These are phyloP conservation scores for Drosophila miranda DNA, from an alignment of 1,140 invertebrate species.

Conservation along the genomic window DNA sequence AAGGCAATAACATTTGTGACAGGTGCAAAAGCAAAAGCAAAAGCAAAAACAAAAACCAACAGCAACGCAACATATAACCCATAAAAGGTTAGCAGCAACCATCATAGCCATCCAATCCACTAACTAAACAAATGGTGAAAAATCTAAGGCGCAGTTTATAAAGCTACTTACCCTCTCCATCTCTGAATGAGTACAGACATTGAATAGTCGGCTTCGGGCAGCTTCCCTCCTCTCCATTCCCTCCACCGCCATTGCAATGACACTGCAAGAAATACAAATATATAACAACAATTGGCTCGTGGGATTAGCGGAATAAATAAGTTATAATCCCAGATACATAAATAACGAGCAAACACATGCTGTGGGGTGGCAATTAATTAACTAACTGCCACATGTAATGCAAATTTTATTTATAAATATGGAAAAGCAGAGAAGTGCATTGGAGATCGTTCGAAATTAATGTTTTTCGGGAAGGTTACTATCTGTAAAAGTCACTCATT, in stretches of 20 bases:
- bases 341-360: slow-evolving; percentile 8
- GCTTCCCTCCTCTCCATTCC: slow-evolving; percentile 13
- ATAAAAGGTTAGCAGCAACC: slow-evolving; percentile 56
- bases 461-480: too few species aligned
- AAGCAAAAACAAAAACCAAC: slow-evolving; percentile 3
- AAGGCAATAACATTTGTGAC: slow-evolving; percentile 42
- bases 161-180: slow-evolving; percentile 8
- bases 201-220: not conserved
- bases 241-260: slow-evolving; percentile 34
- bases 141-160: slow-evolving; percentile 64
- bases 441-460: not conserved
- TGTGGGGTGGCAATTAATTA: slow-evolving; percentile 13
- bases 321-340: slow-evolving; percentile 36
- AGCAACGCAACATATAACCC: slow-evolving; percentile 17
- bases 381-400: slow-evolving; percentile 24
- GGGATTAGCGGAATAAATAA: slow-evolving; percentile 12
- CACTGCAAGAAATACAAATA: slow-evolving; percentile 36
- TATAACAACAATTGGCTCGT: not conserved
- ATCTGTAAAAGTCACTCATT: too few species aligned
- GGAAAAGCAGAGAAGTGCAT: not conserved
- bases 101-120: slow-evolving; percentile 10
- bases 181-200: slow-evolving; percentile 1
- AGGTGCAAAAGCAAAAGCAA: not conserved
- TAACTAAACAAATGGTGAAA: slow-evolving; percentile 49
- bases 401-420: slow-evolving; percentile 34